phyloP scores from a whole-genome alignment of 2,113 vertebrate genomes.

The Notothenia rossii region DNA sequence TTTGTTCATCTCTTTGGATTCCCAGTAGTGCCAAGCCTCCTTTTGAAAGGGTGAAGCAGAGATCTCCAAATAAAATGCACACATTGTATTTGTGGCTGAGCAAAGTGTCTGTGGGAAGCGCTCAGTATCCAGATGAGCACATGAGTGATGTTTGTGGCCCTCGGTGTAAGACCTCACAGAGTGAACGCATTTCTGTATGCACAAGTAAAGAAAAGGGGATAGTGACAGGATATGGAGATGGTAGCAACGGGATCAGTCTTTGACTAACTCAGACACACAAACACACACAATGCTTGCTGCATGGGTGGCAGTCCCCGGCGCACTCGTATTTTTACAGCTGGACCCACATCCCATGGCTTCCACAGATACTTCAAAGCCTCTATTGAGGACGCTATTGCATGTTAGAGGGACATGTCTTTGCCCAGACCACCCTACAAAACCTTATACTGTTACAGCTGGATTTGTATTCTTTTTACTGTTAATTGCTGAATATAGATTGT shows the following conservation, averaged over 20 bases:
- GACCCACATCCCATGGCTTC: slow-evolving; percentile 59
- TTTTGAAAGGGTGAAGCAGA: slow-evolving; percentile 17
- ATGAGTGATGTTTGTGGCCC: slow-evolving; percentile 42
- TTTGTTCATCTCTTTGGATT: slow-evolving; percentile 54
- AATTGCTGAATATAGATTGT: slow-evolving; percentile 18
- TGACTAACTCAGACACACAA: slow-evolving; percentile 56
- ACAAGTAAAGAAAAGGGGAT: slow-evolving; percentile 28
- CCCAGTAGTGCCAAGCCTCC: slow-evolving; percentile 16
- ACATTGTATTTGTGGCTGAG: slow-evolving; percentile 11
- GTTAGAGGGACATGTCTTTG: slow-evolving; percentile 33
- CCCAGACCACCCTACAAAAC: slow-evolving; percentile 9
- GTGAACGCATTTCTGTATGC: slow-evolving; percentile 57
- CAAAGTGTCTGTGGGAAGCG: slow-evolving; percentile 24
- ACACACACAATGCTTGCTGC: slow-evolving; percentile 66
- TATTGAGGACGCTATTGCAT: slow-evolving; percentile 54
- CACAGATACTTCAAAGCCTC: slow-evolving; percentile 59
- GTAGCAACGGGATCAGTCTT: slow-evolving; percentile 67
- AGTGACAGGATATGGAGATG: slow-evolving; percentile 63
- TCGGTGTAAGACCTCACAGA: slow-evolving; percentile 66
- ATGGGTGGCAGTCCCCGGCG: slow-evolving; percentile 74
- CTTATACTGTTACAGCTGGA: neutral
- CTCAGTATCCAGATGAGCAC: slow-evolving; percentile 39
- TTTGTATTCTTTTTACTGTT: slow-evolving; percentile 23
- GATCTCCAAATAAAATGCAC: slow-evolving; percentile 10
- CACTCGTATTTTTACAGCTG: slow-evolving; percentile 84